These are phyloP conservation scores for Dryocosmus kuriphilus DNA, from an alignment of 2,888 invertebrate genomes.

Conservation along the genomic window DNA sequence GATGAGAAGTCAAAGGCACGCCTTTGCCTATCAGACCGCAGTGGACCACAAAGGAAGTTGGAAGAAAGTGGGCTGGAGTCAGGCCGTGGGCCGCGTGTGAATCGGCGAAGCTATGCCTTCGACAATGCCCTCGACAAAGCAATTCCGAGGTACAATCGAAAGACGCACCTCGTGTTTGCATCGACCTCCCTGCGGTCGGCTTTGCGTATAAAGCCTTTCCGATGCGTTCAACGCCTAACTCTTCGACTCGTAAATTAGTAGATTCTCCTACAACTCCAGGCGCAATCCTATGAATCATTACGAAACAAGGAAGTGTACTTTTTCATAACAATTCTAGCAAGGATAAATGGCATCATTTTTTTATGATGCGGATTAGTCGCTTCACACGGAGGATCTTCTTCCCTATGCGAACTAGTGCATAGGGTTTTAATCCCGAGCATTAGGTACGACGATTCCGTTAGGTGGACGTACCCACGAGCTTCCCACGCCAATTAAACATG, in stretches of 20 bases:
- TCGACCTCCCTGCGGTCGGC: slow-evolving; percentile 34
- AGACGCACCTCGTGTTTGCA: slow-evolving; percentile 59
- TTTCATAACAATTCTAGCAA: not conserved
- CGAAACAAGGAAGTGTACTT: slow-evolving; percentile 21
- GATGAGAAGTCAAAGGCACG: slow-evolving; percentile 40
- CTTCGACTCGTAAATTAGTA: slow-evolving; percentile 62
- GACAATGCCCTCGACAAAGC: slow-evolving; percentile 62
- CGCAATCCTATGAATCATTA: slow-evolving; percentile 21
- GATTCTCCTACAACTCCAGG: slow-evolving; percentile 28
- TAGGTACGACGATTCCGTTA: slow-evolving; percentile 73
- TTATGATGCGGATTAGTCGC: slow-evolving; percentile 11
- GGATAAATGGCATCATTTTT: not conserved
- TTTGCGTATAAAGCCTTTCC: slow-evolving; percentile 53
- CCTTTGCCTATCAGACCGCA: slow-evolving; percentile 36
- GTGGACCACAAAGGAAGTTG: slow-evolving; percentile 45
- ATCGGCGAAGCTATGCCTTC: slow-evolving; percentile 67
- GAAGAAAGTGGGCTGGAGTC: slow-evolving; percentile 57
- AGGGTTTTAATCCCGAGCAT: slow-evolving; percentile 26
- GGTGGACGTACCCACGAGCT: slow-evolving; percentile 71
- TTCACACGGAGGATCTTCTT: slow-evolving; percentile 35
- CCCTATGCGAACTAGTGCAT: slow-evolving; percentile 18
- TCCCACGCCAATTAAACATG: slow-evolving; percentile 78
- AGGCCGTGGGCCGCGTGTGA: slow-evolving; percentile 69
- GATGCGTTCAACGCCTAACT: slow-evolving; percentile 53
- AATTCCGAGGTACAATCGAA: slow-evolving; percentile 64